Conservation (phyloP, 2,888 invertebrate genomes). For the Noctuana brunneofusca region DNA sequence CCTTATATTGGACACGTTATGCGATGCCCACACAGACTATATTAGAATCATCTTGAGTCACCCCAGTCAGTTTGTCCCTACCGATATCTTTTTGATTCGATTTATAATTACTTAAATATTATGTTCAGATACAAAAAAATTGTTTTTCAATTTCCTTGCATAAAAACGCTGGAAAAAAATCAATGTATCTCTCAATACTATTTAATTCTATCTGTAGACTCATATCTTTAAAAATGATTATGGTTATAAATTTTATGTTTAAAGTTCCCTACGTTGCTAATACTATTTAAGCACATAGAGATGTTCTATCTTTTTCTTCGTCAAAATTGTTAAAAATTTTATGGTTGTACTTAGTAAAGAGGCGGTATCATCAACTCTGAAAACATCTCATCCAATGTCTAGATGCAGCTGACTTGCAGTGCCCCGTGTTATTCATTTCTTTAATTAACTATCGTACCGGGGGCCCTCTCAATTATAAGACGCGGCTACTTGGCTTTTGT, state of each 20-base stretch:
- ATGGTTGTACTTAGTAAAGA: background rate
- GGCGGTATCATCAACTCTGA: slow-evolving; percentile 27
- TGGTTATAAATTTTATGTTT: no score
- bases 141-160: background rate
- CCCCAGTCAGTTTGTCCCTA: slow-evolving; percentile 36
- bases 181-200: no score
- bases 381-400: slow-evolving; percentile 47
- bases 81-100: slow-evolving; percentile 3
- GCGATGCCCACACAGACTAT: slow-evolving; percentile 34
- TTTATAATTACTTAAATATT: background rate
- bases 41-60: slow-evolving; percentile 40
- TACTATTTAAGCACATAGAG: no score
- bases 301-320: background rate
- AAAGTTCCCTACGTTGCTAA: background rate
- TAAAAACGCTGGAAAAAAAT: background rate
- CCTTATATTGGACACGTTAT: slow-evolving; percentile 25
- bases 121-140: background rate
- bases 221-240: no score
- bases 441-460: slow-evolving; percentile 79
- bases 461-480: slow-evolving; percentile 77
- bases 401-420: slow-evolving; percentile 77
- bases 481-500: slow-evolving; percentile 77
- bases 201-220: no score
- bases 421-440: slow-evolving; percentile 76
- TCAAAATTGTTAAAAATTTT: background rate